These are phyloP conservation scores for Chesias legatella DNA, from an alignment of 2,888 invertebrate genomes.

Conservation along the genomic window DNA sequence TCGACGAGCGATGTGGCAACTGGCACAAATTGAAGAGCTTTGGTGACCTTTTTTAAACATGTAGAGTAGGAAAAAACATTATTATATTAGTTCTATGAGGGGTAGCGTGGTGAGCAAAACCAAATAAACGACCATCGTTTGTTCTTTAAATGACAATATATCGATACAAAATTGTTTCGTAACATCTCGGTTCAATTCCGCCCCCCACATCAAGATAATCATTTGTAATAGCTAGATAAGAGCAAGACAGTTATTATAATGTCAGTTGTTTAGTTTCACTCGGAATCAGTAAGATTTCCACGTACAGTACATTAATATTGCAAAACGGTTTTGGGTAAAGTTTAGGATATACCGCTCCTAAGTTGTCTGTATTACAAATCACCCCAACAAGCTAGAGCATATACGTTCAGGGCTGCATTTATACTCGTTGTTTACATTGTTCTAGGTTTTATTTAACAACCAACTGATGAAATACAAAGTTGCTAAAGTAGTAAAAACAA, in stretches of 20 bases:
- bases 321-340: slow-evolving; percentile 66
- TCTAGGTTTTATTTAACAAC: background rate
- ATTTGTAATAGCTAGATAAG: slow-evolving; percentile 28
- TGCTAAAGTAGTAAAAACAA: background rate
- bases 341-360: slow-evolving; percentile 63
- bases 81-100: too few species aligned
- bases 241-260: slow-evolving; percentile 33
- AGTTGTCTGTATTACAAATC: slow-evolving; percentile 48
- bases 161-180: too few species aligned
- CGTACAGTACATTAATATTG: slow-evolving; percentile 71
- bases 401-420: slow-evolving; percentile 2
- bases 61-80: too few species aligned
- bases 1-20: too few species aligned
- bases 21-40: too few species aligned
- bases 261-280: slow-evolving; percentile 35
- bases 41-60: too few species aligned
- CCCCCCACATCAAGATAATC: slow-evolving; percentile 28
- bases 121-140: too few species aligned
- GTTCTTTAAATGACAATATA: too few species aligned
- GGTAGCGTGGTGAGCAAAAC: too few species aligned
- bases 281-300: slow-evolving; percentile 63
- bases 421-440: slow-evolving; percentile 1
- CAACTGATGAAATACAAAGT: background rate
- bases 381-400: slow-evolving; percentile 11
- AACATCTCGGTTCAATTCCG: slow-evolving; percentile 7